Percentiles rank a stretch among this genome's conserved stretches.
Evolutionary conservation across 1,140 invertebrate genomes (phyloP).

Genomic region (Colletes latitarsis): DNA sequence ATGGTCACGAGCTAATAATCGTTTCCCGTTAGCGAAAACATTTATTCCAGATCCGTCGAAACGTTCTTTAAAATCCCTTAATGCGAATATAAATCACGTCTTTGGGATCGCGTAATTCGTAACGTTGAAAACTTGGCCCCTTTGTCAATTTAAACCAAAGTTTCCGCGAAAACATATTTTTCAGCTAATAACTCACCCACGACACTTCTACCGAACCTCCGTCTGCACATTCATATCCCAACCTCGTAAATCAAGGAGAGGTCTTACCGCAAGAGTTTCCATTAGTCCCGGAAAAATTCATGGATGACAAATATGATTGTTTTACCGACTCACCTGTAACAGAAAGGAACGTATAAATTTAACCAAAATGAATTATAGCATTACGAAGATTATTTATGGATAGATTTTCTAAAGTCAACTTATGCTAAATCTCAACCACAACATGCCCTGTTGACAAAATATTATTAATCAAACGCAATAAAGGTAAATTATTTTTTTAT

Average conservation of each 20-base stretch:
- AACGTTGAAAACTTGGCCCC: conserved; percentile 66
- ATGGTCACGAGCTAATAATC: not conserved
- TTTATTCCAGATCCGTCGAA: conserved; percentile 38
- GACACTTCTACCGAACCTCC: conserved; percentile 62
- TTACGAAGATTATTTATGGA: not conserved
- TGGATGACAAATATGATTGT: conserved; percentile 68
- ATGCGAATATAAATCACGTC: conserved; percentile 60
- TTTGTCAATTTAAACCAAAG: conserved; percentile 69
- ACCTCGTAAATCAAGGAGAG: conserved; percentile 65
- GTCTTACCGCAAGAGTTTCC: conserved; percentile 67
- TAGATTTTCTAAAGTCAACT: not conserved
- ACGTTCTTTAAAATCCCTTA: conserved; percentile 52
- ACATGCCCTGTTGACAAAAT: too few relatives aligned
- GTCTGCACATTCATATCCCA: conserved; percentile 64
- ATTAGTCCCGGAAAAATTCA: conserved; percentile 66
- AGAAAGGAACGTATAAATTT: conserved; percentile 44
- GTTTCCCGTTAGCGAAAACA: conserved; percentile 2
- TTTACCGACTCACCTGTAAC: conserved; percentile 66
- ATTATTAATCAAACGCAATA: too few relatives aligned
- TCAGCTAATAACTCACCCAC: conserved; percentile 66
- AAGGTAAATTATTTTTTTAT: too few relatives aligned
- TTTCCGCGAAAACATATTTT: conserved; percentile 68
- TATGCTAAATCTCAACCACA: not conserved
- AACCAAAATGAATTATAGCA: not conserved
- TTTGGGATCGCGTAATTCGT: conserved; percentile 52